Base-by-base conservation (phyloP, 2,888 invertebrate genomes). In the Megalurothrips usitatus region DNA sequence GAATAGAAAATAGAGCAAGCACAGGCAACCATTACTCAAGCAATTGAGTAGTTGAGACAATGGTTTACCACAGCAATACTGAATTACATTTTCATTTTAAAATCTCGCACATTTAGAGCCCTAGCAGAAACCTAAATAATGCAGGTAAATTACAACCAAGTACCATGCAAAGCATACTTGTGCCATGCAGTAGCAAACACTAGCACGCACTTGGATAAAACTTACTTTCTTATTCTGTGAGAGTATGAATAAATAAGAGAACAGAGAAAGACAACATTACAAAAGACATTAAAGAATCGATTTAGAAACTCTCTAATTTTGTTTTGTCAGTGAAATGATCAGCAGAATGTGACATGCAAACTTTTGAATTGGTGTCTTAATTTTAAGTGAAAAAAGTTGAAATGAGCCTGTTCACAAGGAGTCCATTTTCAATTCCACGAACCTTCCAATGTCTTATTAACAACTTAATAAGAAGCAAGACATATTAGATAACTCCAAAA, bases 121-220 rank as follows among this genome's bases (percentile, higher is more conserved):
- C 34, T 43, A 43, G 34, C 34, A 4, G 34, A 43, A 43, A 43
- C 34, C 34, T 43, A 43, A 43, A 43, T 43, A 43, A 43, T 58
- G 58, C 19, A 58, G 14, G 19, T 58, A 17, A 58, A 58, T 58
- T 17, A 58, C 58, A 6, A 58, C 19, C 17, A 58, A 19, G 11
- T 75, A 12, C 26, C 68, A 75, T 75, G 68, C 68, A 26, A 23
- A 75, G 68, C 68, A 26, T 11, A 75, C 68, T 75, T 26, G 12
- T 75, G 68, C 23, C 89, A 90, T 91, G 88, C 84, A 87, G 79
- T 68, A 81, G 81, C 26, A 85, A 84, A 84, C 84, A 84, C 83
- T 82, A 78, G 81, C 28, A 78, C 48, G 68, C 78, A 80, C 81
- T 82, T 49, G 28, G 58, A 81, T 82, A 81, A 87, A 79, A 75